Conservation (phyloP, 2,888 invertebrate genomes). For the Dynastes maya region DNA sequence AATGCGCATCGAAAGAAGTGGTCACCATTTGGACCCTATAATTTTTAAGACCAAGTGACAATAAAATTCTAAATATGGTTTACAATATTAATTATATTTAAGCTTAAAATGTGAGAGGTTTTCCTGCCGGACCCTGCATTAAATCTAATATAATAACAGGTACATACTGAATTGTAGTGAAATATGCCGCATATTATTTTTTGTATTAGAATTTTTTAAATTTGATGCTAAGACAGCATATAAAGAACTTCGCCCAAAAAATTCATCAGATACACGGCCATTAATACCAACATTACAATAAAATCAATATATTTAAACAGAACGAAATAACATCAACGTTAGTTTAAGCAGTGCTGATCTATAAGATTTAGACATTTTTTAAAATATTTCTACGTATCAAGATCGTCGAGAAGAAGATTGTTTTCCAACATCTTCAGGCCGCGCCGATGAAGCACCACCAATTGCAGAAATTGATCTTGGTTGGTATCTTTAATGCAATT, state of each 20-base stretch:
- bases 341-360: background rate
- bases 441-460: background rate
- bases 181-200: too few relatives aligned
- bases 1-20: slow-evolving; percentile 11
- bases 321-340: too few relatives aligned
- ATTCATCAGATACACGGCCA: too few relatives aligned
- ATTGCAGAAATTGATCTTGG: background rate
- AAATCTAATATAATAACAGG: too few relatives aligned
- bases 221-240: too few relatives aligned
- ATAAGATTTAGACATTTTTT: background rate
- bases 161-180: too few relatives aligned
- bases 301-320: too few relatives aligned
- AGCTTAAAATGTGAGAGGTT: too few relatives aligned
- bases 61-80: background rate
- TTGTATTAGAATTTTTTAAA: too few relatives aligned
- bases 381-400: background rate
- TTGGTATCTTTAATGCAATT: background rate
- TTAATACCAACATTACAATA: too few relatives aligned
- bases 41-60: slow-evolving; percentile 14
- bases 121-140: too few relatives aligned
- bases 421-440: background rate
- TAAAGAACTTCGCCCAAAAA: too few relatives aligned
- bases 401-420: background rate
- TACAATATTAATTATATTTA: background rate
- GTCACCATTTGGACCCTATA: slow-evolving; percentile 13